Evolutionary conservation across 2,797 vertebrate species (phyloP).

Genomic region (Pogonophryne albipinna): DNA sequence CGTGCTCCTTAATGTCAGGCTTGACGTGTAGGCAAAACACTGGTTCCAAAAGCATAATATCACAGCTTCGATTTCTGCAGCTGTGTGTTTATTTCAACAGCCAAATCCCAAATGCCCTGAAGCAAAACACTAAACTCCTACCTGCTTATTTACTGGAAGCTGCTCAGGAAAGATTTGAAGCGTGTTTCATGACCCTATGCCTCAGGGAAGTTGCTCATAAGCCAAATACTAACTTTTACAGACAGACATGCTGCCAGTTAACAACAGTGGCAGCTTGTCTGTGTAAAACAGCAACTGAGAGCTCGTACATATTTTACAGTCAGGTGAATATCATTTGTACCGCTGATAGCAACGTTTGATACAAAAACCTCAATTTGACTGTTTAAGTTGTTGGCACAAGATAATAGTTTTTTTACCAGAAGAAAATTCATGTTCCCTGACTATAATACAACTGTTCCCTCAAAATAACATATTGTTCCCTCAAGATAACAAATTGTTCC

Average conservation of each 20-base stretch:
- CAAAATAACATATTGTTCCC: no score
- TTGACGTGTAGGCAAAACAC: constrained; percentile 10
- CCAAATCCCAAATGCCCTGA: constrained; percentile 24
- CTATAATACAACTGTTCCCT: no score
- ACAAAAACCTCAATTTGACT: neutral
- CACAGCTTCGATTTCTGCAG: constrained; percentile 7
- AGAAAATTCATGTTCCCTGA: no score
- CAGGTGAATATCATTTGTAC: neutral
- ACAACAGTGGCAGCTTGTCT: neutral
- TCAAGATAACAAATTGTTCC: no score
- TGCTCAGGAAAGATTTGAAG: constrained; percentile 28
- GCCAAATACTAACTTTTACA: constrained; percentile 20
- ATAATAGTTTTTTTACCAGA: no score
- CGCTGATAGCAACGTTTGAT: neutral
- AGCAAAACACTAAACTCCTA: constrained; percentile 33
- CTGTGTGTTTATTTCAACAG: constrained; percentile 4
- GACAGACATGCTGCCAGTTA: neutral
- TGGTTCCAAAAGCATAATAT: constrained; percentile 22
- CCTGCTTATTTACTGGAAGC: constrained; percentile 45
- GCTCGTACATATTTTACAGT: neutral
- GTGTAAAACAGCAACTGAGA: neutral
- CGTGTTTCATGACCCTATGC: constrained; percentile 22
- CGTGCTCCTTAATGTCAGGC: neutral
- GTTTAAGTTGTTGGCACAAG: neutral
- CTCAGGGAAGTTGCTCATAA: constrained; percentile 13